Conservation (phyloP, 2,113 vertebrate genomes). For the Hippotragus niger region DNA sequence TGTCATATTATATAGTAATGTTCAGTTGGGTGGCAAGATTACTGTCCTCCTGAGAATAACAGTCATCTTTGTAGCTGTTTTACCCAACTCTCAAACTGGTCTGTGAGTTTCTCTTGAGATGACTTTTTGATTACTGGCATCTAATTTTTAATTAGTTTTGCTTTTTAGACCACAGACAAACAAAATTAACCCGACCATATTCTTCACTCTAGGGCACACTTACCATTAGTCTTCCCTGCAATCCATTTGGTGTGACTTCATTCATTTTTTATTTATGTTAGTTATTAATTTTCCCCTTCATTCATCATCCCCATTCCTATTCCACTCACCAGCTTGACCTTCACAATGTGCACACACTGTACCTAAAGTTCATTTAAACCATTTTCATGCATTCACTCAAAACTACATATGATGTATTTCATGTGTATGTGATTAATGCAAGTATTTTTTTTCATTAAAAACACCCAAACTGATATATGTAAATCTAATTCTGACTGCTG, state of each 20-base stretch:
- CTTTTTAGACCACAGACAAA: not conserved
- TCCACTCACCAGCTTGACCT: not conserved
- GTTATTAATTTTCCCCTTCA: not conserved
- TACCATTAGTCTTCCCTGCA: not conserved
- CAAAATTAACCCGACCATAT: not conserved
- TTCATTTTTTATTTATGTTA: not conserved
- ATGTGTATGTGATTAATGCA: not conserved
- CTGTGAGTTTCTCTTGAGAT: not conserved
- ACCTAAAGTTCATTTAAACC: not conserved
- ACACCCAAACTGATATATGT: not conserved
- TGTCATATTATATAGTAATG: conserved; percentile 62
- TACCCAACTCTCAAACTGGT: not conserved
- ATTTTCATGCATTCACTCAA: not conserved
- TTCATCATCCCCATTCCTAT: not conserved
- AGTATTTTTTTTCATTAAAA: not conserved
- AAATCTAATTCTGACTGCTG: not conserved
- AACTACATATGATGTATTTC: not conserved
- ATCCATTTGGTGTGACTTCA: not conserved
- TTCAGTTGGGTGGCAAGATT: conserved; percentile 38
- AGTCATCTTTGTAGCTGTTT: not conserved
- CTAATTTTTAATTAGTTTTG: not conserved
- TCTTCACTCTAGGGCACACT: not conserved
- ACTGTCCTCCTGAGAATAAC: conserved; percentile 13
- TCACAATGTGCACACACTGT: not conserved
- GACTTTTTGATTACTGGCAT: not conserved